These are phyloP conservation scores for Mallateleia sp. DNA, from an alignment of 2,888 invertebrate species.

Conservation along the genomic window DNA sequence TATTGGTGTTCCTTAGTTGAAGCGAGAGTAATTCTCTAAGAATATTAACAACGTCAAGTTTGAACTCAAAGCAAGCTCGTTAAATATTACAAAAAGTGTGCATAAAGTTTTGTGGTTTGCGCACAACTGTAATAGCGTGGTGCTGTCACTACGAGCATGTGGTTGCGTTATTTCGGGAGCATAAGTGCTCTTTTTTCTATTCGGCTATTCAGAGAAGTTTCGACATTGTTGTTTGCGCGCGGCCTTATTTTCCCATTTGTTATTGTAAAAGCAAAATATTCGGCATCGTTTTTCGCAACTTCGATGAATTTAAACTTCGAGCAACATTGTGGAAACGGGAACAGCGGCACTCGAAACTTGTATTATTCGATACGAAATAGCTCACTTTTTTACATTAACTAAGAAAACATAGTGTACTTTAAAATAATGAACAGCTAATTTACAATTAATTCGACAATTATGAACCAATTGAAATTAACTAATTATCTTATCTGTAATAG, in stretches of 20 bases:
- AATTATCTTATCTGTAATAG: too few relatives aligned
- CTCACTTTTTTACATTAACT: too few relatives aligned
- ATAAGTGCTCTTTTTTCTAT: conserved; percentile 53
- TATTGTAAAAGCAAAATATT: conserved; percentile 57
- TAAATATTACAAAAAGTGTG: conserved; percentile 65
- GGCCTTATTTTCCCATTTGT: conserved; percentile 50
- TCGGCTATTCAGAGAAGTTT: conserved; percentile 64
- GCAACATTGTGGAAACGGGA: too few relatives aligned
- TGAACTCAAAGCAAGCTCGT: conserved; percentile 67
- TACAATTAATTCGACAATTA: too few relatives aligned
- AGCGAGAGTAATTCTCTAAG: conserved; percentile 54
- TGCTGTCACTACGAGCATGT: conserved; percentile 70
- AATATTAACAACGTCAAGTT: conserved; percentile 69
- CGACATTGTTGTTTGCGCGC: conserved; percentile 63
- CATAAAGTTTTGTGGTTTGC: conserved; percentile 67
- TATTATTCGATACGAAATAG: too few relatives aligned
- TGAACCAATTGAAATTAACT: too few relatives aligned
- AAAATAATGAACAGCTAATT: too few relatives aligned
- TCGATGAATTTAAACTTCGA: conserved; percentile 24
- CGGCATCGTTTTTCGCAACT: conserved; percentile 45
- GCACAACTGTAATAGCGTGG: conserved; percentile 62
- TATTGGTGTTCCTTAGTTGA: conserved; percentile 44
- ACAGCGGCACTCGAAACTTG: too few relatives aligned
- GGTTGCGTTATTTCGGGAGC: conserved; percentile 72
- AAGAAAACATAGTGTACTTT: too few relatives aligned